Evolutionary conservation across 2,113 vertebrate species (phyloP).

Genomic region (Erythrocebus patas): DNA sequence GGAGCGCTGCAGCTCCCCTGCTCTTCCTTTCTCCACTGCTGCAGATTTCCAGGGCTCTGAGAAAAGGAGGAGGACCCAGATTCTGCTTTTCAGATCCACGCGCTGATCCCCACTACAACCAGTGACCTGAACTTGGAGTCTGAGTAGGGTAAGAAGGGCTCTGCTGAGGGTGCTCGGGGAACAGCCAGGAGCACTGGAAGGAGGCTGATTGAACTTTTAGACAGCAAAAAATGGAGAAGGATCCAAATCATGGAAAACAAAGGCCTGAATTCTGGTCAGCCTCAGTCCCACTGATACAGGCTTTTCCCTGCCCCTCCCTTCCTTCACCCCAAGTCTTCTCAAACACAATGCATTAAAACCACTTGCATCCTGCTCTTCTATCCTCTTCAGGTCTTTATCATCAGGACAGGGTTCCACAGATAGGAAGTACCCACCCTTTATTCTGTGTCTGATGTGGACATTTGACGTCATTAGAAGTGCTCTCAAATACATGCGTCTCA

Average conservation of each 20-base stretch:
- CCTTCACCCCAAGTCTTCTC: neutral
- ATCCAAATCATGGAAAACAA: neutral
- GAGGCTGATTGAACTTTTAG: neutral
- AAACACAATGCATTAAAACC: neutral
- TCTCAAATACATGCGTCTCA: neutral
- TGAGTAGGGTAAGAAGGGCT: neutral
- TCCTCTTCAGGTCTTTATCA: neutral
- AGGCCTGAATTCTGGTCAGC: neutral
- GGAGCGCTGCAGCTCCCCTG: neutral
- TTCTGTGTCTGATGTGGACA: neutral
- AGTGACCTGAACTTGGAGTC: neutral
- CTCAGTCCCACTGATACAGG: neutral
- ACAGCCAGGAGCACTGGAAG: neutral
- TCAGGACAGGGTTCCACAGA: neutral
- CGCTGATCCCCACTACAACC: no score
- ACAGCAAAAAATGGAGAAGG: neutral
- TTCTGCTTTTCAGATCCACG: neutral
- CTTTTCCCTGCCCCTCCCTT: accelerated
- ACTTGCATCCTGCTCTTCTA: neutral
- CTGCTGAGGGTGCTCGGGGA: neutral
- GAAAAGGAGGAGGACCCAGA: neutral
- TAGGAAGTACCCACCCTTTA: neutral
- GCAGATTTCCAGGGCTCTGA: neutral
- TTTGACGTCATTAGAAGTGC: neutral
- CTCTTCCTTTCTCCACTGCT: neutral